These are phyloP conservation scores for Bucco capensis DNA, from an alignment of 2,113 vertebrate species.

Conservation along the genomic window DNA sequence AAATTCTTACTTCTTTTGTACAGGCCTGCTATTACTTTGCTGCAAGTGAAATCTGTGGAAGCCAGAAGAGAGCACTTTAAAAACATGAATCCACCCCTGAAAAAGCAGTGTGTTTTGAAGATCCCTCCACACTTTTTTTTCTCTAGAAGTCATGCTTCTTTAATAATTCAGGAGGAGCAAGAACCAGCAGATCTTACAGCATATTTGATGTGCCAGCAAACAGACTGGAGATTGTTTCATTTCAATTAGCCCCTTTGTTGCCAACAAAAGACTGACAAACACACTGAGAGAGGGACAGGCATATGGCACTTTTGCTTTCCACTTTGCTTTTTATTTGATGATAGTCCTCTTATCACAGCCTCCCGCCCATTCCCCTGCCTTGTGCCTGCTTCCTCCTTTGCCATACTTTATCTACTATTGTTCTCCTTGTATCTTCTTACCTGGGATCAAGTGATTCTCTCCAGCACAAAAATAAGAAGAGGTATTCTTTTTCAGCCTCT, in stretches of 20 bases:
- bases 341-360: slow-evolving; percentile 58
- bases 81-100: background rate
- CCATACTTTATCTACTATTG: slow-evolving; percentile 69
- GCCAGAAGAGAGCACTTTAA: background rate
- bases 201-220: slow-evolving; percentile 88
- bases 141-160: slow-evolving; percentile 68
- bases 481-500: slow-evolving; percentile 77
- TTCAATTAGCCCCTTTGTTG: slow-evolving; percentile 92
- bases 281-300: slow-evolving; percentile 74
- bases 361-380: slow-evolving; percentile 47
- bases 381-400: slow-evolving; percentile 58
- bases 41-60: background rate
- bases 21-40: background rate
- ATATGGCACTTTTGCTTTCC: slow-evolving; percentile 71
- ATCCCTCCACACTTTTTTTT: background rate
- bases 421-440: slow-evolving; percentile 77
- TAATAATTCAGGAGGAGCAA: slow-evolving; percentile 88
- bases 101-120: background rate
- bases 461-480: slow-evolving; percentile 70
- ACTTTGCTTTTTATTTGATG: slow-evolving; percentile 54
- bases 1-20: background rate
- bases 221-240: slow-evolving; percentile 81
- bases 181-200: slow-evolving; percentile 86
- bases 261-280: slow-evolving; percentile 85
- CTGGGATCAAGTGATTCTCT: slow-evolving; percentile 83